Evolutionary conservation across 2,113 vertebrate species (phyloP), one percentile per base, ranked within the genome.

Genomic region (Phocoena sinus): DNA sequence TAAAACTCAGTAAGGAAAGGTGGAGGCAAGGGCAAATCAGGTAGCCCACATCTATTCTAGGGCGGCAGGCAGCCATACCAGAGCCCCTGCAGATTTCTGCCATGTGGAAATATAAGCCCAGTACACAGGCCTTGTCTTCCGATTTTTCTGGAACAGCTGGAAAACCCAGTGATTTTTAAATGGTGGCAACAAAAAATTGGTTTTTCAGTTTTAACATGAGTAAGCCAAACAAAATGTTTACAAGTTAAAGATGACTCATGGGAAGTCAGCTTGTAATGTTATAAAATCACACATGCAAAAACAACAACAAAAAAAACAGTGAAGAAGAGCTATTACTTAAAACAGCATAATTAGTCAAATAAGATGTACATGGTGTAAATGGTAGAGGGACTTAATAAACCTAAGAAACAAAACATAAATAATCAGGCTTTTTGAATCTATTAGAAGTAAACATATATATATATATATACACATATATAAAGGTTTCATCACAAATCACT

Each of bases 211-310:
- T 73, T 67, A 74, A 90, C 67, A 31, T 31, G 11, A 91, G 20
- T 84, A 93, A 96, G 77, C 13, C 71, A 81, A 95, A 65, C 25
- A 62, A 89, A 94, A 58, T 41, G 14, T 83, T 83, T 86, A 89
- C 26, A 95, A 50, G 44, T 83, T 70, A 89, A 96, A 50, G 50
- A 77, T 15, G 31, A 65, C 41, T 93, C 70, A 92, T 0, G 63
- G 41, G 15, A 86, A 94, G 38, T 86, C 60, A 82, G 10, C 33
- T 80, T 56, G 9, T 68, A 79, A 89, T 58, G 13, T 73, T 82
- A 28, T 73, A 92, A 96, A 91, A 82, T 11, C 53, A 6, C 9
- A 79, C 11, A 14, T 18, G 17, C 28, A 44, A 73, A 91, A 90
- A 38, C 53, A 53, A 53, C 15, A 53, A 53, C 53, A 33, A 77